Evolutionary conservation across 2,113 vertebrate species (phyloP), one percentile per base, ranked within the genome.

Genomic region (Saimiri boliviensis): DNA sequence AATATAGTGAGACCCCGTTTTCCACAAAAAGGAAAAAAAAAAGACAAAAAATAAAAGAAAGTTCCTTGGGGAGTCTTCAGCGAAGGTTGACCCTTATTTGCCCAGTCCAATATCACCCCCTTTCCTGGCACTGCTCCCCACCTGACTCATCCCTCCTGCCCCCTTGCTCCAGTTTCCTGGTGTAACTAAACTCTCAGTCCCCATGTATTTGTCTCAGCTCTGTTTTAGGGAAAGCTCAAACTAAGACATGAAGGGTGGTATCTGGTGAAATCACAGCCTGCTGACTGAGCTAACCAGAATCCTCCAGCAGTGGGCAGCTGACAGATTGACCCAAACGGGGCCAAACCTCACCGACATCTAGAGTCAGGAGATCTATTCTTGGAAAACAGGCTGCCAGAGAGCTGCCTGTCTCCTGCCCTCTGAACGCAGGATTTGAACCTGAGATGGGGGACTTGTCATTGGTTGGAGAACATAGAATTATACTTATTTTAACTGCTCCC

Each of bases 341-440:
- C 35, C 0, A 0, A 12, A 0, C 1, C 32, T 70, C 7, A 9
- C 37, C 25, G 81, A 63, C 19, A 56, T 13, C 56, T 35, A 2
- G 0, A 10, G 37, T 54, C 13, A 27, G 0, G 23, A 37, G 13
- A 11, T n/a, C 52, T 20, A 30, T 70, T 40, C 30, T 76, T 54
- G 49, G 54, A 89, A 77, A 86, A 77, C 23, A 56, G 56, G 10
- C 21, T 45, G n/a, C 32, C 54, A 20, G 19, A 16, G 19, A 32
- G 60, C 35, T 42, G 54, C 25, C 81, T 4, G 17, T 35, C 49
- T 45, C 68, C 80, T 94, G 60, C 35, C 11, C 9, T 3, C 1
- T 5, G 40, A 73, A 58, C n/a, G 17, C 37, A 47, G 79, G 71
- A 74, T 16, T 70, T 49, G 47, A 76, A 70, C 63, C 73, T n/a